These are phyloP conservation scores for Neotoxoptera formosana DNA, from an alignment of 1,140 invertebrate genomes.

Conservation along the genomic window DNA sequence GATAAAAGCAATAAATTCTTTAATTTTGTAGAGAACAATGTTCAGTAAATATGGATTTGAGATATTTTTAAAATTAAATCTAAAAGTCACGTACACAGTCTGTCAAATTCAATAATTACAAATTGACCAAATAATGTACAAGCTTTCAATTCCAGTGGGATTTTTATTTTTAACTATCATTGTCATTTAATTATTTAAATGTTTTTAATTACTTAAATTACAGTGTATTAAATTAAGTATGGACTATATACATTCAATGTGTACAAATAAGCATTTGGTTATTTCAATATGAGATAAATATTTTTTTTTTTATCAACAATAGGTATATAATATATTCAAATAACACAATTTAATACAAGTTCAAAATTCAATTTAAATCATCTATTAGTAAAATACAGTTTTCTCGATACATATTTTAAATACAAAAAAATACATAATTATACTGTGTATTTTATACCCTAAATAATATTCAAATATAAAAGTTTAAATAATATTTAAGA, in stretches of 20 bases:
- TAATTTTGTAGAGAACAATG: background rate
- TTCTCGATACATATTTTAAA: too few species aligned
- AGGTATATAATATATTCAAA: too few species aligned
- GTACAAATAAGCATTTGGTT: background rate
- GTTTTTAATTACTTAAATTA: background rate
- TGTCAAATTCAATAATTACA: background rate
- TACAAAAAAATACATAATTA: too few species aligned
- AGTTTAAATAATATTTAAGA: too few species aligned
- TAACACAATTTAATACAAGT: too few species aligned
- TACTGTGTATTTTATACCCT: too few species aligned
- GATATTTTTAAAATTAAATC: background rate
- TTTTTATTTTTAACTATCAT: background rate
- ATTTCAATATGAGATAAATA: background rate
- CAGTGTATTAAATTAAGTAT: background rate
- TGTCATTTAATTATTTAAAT: constrained; percentile 2
- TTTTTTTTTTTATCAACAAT: background rate
- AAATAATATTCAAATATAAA: too few species aligned
- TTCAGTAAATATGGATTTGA: background rate
- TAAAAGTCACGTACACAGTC: background rate
- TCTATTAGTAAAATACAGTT: too few species aligned
- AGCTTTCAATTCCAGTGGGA: background rate
- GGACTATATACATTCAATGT: too few species aligned
- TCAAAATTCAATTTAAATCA: too few species aligned
- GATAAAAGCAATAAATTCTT: background rate
- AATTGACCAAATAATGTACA: background rate